phyloP scores from a whole-genome alignment of 2,797 vertebrate species.

The Tiaroga cobitis region DNA sequence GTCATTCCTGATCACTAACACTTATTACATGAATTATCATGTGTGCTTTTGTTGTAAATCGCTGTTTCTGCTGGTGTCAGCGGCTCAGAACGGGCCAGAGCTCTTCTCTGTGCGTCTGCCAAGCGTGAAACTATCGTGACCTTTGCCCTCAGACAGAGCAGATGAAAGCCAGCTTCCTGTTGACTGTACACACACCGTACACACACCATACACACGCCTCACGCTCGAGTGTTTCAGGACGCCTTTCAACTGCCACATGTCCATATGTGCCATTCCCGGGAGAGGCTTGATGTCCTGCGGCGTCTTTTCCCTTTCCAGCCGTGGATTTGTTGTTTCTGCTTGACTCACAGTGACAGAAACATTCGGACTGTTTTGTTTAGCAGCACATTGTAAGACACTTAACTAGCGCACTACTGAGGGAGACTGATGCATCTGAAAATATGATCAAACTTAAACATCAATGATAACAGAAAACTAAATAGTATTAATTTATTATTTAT shows the following conservation, averaged over 20 bases:
- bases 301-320: background rate
- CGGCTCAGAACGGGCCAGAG: conserved; percentile 24
- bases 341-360: conserved; percentile 29
- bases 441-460: background rate
- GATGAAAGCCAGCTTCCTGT: conserved; percentile 56
- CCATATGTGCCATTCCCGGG: conserved; percentile 30
- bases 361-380: conserved; percentile 24
- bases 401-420: conserved; percentile 24
- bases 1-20: background rate
- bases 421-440: conserved; percentile 5
- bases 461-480: background rate
- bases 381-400: conserved; percentile 33
- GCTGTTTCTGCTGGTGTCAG: background rate
- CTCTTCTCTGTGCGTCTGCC: conserved; percentile 34
- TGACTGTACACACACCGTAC: conserved; percentile 46
- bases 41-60: conserved; percentile 32
- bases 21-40: background rate
- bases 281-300: conserved; percentile 36
- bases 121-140: conserved; percentile 4
- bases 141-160: conserved; percentile 38
- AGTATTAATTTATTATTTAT: too few relatives aligned
- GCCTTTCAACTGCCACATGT: conserved; percentile 18
- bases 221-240: background rate
- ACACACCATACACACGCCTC: background rate
- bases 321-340: conserved; percentile 22